These are phyloP conservation scores for Chrysodeixis includens DNA, from an alignment of 2,888 invertebrate species.

Conservation along the genomic window DNA sequence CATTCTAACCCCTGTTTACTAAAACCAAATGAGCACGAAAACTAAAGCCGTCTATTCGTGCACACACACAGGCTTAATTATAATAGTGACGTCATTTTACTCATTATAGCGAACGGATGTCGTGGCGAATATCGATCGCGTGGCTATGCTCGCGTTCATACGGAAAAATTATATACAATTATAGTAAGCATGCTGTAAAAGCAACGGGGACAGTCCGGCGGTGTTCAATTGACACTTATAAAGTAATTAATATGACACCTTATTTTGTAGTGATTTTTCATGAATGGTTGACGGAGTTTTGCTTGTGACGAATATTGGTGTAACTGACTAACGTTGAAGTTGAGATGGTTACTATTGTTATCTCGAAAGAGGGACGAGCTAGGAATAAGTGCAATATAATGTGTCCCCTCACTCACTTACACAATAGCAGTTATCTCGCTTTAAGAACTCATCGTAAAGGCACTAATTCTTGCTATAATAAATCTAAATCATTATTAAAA, in stretches of 20 bases:
- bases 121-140: slow-evolving; percentile 74
- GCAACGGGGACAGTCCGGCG: slow-evolving; percentile 23
- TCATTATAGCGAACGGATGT: slow-evolving; percentile 57
- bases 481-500: too few relatives aligned
- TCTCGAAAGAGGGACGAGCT: too few relatives aligned
- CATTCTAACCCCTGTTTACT: neutral
- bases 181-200: slow-evolving; percentile 40
- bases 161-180: slow-evolving; percentile 66
- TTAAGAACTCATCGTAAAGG: too few relatives aligned
- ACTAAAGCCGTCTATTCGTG: slow-evolving; percentile 13
- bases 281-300: neutral
- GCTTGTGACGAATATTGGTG: neutral
- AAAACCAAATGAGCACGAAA: neutral
- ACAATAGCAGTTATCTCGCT: too few relatives aligned
- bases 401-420: too few relatives aligned
- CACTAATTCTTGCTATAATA: too few relatives aligned
- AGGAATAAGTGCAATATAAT: too few relatives aligned
- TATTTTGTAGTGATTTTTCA: neutral
- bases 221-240: slow-evolving; percentile 20
- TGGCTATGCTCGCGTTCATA: slow-evolving; percentile 66
- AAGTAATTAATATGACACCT: neutral
- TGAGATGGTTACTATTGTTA: too few relatives aligned
- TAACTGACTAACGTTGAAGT: neutral
- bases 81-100: slow-evolving; percentile 65
- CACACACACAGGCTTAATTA: slow-evolving; percentile 53